Base-by-base conservation (phyloP, 2,797 vertebrate genomes). In the Rhyacichthys aspro region DNA sequence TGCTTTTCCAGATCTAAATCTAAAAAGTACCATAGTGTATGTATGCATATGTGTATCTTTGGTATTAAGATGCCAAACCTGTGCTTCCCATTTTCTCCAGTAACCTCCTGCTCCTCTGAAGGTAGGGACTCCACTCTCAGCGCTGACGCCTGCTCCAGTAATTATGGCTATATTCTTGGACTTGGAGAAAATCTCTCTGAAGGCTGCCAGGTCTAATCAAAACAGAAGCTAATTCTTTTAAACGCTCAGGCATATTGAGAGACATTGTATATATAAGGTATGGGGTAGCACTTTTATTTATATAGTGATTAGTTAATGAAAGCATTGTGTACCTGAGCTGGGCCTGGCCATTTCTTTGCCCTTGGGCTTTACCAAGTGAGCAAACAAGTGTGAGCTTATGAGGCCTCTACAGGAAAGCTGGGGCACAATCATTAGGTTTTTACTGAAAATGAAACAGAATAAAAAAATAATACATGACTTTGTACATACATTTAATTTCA, bases 11-110 rank as follows among this genome's bases (percentile, higher is more conserved):
- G n/a, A n/a, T n/a, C n/a, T n/a, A n/a, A n/a, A n/a, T n/a, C n/a
- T n/a, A 17, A 34, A 36, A 14, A 34, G 16, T 14, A 49, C 12
- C 12, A 44, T 10, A 43, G 11, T 43, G n/a, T 23, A 14, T n/a
- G 23, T 47, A 37, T n/a, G 11, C 37, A 38, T 38, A 11, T 38
- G 11, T 14, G 12, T 14, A 14, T 38, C 17, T 23, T 28, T 28
- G 23, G 36, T 39, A 8, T 39, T 38, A 7, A 19, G 12, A 49
- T 9, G 15, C 12, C 48, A 37, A 12, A 97, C 97, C 94, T 97
- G 95, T 8, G 96, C 92, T 78, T 95, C 91, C 96, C 96, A 99
- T 83, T 93, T 96, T 10, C 97, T 95, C 97, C 97, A 99, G 70
- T 92, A 95, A 8, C 97, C 96, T n/a, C 95, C 96, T 0, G 92